Percentiles rank a stretch among this genome's conserved stretches.
Conservation (phyloP, 92 coral and sea anemone genomes). For the Epizoanthus scotinus region DNA sequence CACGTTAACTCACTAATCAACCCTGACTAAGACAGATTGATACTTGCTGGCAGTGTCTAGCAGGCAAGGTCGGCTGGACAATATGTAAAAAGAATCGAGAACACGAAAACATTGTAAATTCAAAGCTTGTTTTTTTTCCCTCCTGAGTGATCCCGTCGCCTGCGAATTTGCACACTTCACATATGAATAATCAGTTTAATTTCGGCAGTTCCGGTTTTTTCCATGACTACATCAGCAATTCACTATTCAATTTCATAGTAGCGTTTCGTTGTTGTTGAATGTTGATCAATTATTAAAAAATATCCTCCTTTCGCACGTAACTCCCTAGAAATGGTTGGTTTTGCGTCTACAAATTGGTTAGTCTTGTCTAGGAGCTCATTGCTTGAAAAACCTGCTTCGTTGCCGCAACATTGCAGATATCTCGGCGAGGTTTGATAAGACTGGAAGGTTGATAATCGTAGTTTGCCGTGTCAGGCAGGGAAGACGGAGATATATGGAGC, state of each 20-base stretch:
- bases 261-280: constrained; percentile 15
- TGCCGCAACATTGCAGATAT: neutral
- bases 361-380: neutral
- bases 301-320: neutral
- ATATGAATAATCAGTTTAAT: constrained; percentile 3
- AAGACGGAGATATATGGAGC: neutral
- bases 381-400: neutral
- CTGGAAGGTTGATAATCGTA: neutral
- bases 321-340: neutral
- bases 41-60: neutral
- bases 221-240: constrained; percentile 11
- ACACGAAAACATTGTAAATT: constrained; percentile 22
- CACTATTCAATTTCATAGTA: neutral
- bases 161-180: neutral
- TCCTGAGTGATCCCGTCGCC: neutral
- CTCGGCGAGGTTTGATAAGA: no score
- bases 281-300: constrained; percentile 27
- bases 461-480: constrained; percentile 1
- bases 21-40: neutral
- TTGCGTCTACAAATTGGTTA: neutral
- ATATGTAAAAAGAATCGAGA: neutral
- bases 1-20: neutral
- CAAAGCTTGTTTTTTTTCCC: neutral
- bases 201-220: neutral
- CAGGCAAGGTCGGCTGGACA: no score